Base-by-base conservation (phyloP, 2,113 vertebrate genomes). In the Atrichornis clamosus region DNA sequence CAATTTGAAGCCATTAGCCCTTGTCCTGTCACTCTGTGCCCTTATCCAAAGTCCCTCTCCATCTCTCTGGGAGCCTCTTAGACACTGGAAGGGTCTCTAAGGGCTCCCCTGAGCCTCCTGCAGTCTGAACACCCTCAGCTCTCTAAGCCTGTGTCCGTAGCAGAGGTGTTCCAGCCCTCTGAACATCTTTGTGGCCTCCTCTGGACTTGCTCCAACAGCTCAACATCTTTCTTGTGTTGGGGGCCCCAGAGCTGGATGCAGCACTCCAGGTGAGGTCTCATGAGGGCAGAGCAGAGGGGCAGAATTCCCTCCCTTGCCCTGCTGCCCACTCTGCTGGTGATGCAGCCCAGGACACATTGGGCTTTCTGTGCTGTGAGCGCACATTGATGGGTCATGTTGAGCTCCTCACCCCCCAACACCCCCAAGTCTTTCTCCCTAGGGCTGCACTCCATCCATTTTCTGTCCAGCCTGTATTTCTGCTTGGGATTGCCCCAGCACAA, bases 231-330 rank as follows among this genome's bases (percentile, higher is more conserved):
- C 35, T 32, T 49, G 12, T 63, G 26, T 3, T 69, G 49, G 14
- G n/a, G 2, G 16, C 4, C 63, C 10, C 35, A 49, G 41, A 69
- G 26, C 26, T 76, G 47, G 41, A 35, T n/a, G 15, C 79, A 53
- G 18, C 35, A 49, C 8, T 62, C 30, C 55, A 55, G 30, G 5
- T 62, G 41, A 15, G 17, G 14, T 83, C 47, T 62, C n/a, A 4
- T 75, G 13, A 35, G 63, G 32, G 41, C 79, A 69, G 47, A 68
- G n/a, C 41, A 53, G n/a, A 3, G 13, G 10, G 5, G 5, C 21
- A 76, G 63, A 76, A 69, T 69, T 4, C 14, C 6, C 17, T 17
- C 14, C 26, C n/a, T 50, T 0, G 0, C 24, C 28, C 52, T 74
- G 60, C 35, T 47, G 50, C 6, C 50, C 42, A 13, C 2, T 0